Evolutionary conservation across 2,888 invertebrate species (phyloP).

Genomic region (Miltochrista miniata): DNA sequence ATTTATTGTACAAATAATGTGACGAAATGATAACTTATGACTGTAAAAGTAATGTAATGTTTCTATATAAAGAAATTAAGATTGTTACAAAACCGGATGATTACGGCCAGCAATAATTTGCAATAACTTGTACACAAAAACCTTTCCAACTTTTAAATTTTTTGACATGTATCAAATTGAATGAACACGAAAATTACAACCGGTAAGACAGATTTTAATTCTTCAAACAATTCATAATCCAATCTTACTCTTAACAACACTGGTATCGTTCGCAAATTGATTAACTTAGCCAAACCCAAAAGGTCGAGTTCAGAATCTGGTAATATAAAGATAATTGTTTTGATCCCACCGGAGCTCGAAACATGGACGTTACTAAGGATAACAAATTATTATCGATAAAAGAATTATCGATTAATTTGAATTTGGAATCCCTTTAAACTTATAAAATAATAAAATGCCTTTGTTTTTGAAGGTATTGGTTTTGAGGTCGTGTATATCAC

Average conservation of each 20-base stretch:
- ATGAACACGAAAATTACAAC: conserved; percentile 24
- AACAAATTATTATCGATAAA: conserved; percentile 33
- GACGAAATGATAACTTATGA: conserved; percentile 5
- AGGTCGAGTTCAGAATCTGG: conserved; percentile 61
- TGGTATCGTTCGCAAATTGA: conserved; percentile 69
- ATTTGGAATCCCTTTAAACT: background rate
- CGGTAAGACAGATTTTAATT: conserved; percentile 30
- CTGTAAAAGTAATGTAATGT: background rate
- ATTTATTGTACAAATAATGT: conserved; percentile 4
- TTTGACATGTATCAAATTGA: conserved; percentile 25
- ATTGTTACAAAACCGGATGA: no score
- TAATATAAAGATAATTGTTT: conserved; percentile 77
- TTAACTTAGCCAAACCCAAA: conserved; percentile 62
- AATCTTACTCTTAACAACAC: conserved; percentile 44
- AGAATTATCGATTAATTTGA: conserved; percentile 2
- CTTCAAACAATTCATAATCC: conserved; percentile 42
- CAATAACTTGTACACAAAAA: conserved; percentile 5
- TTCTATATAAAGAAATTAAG: background rate
- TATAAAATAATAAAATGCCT: no score
- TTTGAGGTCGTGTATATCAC: no score
- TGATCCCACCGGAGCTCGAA: conserved; percentile 53
- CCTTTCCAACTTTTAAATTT: background rate
- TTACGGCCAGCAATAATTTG: background rate
- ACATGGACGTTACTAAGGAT: conserved; percentile 38
- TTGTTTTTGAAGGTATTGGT: no score